A percentile compares a stretch with the other conserved stretches of the same genome.
Evolutionary conservation across 2,113 vertebrate genomes (phyloP).

Genomic region (Gymnocephalus cernua): DNA sequence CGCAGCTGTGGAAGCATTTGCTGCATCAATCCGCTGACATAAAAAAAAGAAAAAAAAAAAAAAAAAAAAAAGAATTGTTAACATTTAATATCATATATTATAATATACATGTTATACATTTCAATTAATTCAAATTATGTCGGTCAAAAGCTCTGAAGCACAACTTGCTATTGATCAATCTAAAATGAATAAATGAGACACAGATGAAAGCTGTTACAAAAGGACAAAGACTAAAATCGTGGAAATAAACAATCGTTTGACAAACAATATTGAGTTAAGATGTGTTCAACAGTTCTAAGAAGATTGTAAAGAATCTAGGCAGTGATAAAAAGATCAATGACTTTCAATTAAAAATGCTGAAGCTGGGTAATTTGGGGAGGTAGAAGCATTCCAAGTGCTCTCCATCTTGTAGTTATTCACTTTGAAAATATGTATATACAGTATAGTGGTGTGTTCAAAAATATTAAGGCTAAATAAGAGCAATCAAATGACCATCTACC

Average conservation of each 20-base stretch:
- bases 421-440: background rate
- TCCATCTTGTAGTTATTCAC: background rate
- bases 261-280: constrained; percentile 6
- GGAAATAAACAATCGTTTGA: constrained; percentile 15
- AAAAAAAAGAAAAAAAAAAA: background rate
- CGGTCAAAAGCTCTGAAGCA: background rate
- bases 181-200: constrained; percentile 24
- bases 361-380: background rate
- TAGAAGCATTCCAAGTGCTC: background rate
- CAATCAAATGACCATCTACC: background rate
- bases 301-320: background rate
- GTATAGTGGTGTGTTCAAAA: background rate
- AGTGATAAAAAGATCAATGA: background rate
- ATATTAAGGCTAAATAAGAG: background rate
- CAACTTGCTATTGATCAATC: background rate
- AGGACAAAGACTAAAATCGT: constrained; percentile 27
- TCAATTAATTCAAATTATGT: background rate
- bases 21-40: constrained; percentile 54
- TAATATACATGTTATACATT: background rate
- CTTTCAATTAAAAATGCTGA: background rate
- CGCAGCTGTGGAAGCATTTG: constrained; percentile 39
- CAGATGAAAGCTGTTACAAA: constrained; percentile 36
- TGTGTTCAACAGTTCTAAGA: background rate
- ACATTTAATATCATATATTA: background rate
- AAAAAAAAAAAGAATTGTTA: background rate